Base-by-base conservation (phyloP, 2,888 invertebrate species). In the Brachycybe producta region DNA sequence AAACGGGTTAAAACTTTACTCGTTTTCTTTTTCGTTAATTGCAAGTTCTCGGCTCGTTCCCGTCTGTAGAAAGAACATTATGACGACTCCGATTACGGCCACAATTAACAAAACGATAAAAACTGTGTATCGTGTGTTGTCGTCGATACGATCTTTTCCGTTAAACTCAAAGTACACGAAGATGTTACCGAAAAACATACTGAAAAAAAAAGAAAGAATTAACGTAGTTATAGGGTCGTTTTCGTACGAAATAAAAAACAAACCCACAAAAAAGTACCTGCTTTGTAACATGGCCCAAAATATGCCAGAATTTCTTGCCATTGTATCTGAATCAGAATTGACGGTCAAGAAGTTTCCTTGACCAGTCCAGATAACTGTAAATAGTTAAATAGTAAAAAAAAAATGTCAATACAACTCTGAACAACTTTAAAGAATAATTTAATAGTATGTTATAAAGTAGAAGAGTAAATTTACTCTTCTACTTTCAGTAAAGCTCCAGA, bases 281-380 rank as follows among this genome's bases (percentile, higher is more conserved):
- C 81, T 82, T 67, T 95, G 94, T 56, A 94, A 73, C 70, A 97
- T 78, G 0, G 94, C 94, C 95, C 95, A 97, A 68, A 97, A 97
- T 42, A 97, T 75, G 11, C 95, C 94, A 11, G 91, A 88, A 69
- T 97, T 94, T 58, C 94, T 75, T 7, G 88, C 83, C 64, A 95
- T 90, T 0, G 88, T 94, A 1, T 80, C 77, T 0, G 78, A 70
- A 57, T 83, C 80, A 57, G 94, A 94, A 74, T 94, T 94, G 51
- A 88, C 72, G 0, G 94, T 88, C 48, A 97, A 69, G 64, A 84
- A 88, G 57, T 80, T 81, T 28, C 97, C 97, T 70, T 97, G 95
- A 0, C 88, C 74, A 0, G 94, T 94, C 95, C 97, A 97, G 55
- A 94, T 83, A 40, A 91, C 71, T 68, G 61, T 54, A 57, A 65